A percentile compares a stretch with the other conserved stretches of the same genome.
Conservation (phyloP, 2,888 invertebrate genomes). For the Pollenia amentaria region DNA sequence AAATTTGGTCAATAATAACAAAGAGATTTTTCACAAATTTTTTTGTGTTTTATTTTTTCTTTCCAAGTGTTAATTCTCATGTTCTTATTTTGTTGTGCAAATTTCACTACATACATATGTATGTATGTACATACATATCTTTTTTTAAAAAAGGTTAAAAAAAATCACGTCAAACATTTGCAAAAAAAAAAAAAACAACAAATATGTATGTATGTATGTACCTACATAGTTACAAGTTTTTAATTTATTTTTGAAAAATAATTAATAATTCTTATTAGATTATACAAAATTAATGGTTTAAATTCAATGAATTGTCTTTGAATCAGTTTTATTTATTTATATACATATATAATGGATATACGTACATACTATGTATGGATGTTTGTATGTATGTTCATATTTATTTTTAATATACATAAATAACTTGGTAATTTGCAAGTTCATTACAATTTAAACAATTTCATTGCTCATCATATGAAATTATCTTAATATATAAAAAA, state of each 20-base stretch:
- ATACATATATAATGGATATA: background rate
- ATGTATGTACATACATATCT: constrained; percentile 8
- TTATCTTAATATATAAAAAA: no score
- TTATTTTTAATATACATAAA: no score
- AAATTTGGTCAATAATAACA: constrained; percentile 57
- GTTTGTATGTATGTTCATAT: background rate
- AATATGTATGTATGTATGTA: no score
- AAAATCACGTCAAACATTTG: background rate
- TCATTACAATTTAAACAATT: no score
- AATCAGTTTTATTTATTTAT: constrained; percentile 36
- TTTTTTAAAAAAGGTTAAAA: constrained; percentile 51
- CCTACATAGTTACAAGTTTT: background rate
- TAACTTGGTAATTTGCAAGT: constrained; percentile 19
- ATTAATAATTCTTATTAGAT: constrained; percentile 23
- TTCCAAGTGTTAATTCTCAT: constrained; percentile 40
- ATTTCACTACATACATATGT: no score
- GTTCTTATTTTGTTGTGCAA: constrained; percentile 63
- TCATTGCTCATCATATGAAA: no score
- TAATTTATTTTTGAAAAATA: background rate
- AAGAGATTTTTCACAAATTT: constrained; percentile 56
- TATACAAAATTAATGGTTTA: background rate
- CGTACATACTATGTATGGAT: background rate
- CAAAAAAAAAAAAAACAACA: background rate
- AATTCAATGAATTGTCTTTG: constrained; percentile 22
- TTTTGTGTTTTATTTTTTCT: constrained; percentile 53